Percentiles rank a stretch among this genome's conserved stretches.
Evolutionary conservation across 2,113 vertebrate species (phyloP).

Genomic region (Lamprologus tigripictilis): DNA sequence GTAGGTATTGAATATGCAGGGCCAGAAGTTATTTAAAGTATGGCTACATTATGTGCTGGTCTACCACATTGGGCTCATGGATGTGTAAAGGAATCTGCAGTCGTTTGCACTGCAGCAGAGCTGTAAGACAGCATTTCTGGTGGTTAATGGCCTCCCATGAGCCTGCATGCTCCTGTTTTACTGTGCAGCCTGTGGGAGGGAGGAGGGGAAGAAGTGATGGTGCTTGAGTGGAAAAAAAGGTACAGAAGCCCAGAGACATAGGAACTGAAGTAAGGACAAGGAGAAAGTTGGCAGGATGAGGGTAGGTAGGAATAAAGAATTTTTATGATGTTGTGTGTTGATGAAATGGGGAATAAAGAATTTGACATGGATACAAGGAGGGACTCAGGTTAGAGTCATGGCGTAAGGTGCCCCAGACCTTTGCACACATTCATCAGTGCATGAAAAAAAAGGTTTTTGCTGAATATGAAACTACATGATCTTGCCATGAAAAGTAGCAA

Average conservation of each 20-base stretch:
- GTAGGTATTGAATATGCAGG: neutral
- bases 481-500: neutral
- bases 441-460: neutral
- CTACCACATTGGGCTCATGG: neutral
- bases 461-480: neutral
- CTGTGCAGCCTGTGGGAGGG: constrained; percentile 42
- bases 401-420: constrained; percentile 42
- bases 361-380: neutral
- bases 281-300: neutral
- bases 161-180: constrained; percentile 47
- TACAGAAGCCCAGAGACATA: neutral
- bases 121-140: constrained; percentile 22
- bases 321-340: neutral
- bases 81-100: constrained; percentile 23
- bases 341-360: neutral
- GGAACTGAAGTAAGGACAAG: neutral
- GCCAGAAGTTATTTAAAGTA: neutral
- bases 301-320: neutral
- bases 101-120: constrained; percentile 10
- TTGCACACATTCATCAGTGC: neutral
- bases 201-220: constrained; percentile 19
- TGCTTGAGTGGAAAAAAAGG: constrained; percentile 6
- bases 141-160: constrained; percentile 60
- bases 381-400: neutral
- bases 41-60: neutral